Conservation (phyloP, 2,113 vertebrate genomes). For the Panurus biarmicus region DNA sequence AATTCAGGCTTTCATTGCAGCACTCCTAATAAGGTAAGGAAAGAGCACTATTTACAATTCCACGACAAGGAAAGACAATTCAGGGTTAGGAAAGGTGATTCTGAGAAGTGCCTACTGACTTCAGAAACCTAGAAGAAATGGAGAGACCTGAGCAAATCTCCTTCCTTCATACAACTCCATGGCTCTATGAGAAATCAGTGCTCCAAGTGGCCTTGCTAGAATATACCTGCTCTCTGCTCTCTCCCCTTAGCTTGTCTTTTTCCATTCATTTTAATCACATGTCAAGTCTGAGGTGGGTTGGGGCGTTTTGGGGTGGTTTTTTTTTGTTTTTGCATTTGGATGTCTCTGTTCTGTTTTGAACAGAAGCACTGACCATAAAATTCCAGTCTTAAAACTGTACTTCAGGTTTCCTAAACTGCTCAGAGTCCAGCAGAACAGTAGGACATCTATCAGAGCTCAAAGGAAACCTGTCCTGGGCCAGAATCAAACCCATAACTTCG, state of each 20-base stretch:
- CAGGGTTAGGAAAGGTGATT: background rate
- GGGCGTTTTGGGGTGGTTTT: no score
- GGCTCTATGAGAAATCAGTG: background rate
- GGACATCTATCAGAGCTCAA: background rate
- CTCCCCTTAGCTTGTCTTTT: background rate
- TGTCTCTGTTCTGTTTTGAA: background rate
- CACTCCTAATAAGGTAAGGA: background rate
- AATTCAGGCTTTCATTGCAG: slow-evolving; percentile 10
- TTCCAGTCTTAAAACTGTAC: background rate
- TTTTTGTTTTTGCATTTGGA: background rate
- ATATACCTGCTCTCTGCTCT: background rate
- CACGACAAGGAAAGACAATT: background rate
- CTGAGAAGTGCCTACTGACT: background rate
- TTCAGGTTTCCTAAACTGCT: background rate
- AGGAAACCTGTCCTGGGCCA: background rate
- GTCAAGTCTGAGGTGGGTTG: background rate
- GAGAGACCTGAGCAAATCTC: background rate
- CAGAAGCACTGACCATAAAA: background rate
- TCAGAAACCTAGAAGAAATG: background rate
- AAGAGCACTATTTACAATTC: background rate
- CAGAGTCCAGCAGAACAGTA: background rate
- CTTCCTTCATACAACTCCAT: background rate
- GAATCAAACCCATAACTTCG: background rate
- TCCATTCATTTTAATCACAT: background rate
- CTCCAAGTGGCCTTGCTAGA: background rate